Evolutionary conservation across 2,797 vertebrate genomes (phyloP), one percentile per base, ranked within the genome.

Genomic region (Sebastes umbrosus): DNA sequence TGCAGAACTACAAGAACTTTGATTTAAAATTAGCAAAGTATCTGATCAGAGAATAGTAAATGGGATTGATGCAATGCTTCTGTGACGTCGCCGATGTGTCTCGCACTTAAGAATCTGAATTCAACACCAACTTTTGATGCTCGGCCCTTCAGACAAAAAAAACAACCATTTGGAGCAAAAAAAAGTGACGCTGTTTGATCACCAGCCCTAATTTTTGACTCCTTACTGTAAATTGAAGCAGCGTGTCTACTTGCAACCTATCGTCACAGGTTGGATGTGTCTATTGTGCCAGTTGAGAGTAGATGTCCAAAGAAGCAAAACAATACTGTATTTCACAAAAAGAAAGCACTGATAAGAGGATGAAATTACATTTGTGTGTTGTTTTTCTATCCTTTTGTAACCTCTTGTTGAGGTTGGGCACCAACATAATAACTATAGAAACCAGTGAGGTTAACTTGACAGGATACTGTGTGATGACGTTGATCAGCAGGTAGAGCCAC

Each of bases 401-500:
- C 16, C 24, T 25, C 16, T 39, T 29, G 13, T 64, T 4, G 4
- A n/a, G 6, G 16, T 36, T 55, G 6, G 8, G 3, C 6, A 31
- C 2, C n/a, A 29, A 5, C 13, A 52, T 13, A 31, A 69, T 14
- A 36, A 3, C 34, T 29, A 74, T 20, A 52, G 13, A 54, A 54
- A 5, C 9, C 24, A 46, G 11, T 34, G 11, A 68, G 29, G 4
- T 13, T 6, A 25, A 5, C 10, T 14, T 54, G 14, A 32, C 68
- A 99, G 97, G 99, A 99, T 99, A 99, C 97, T 99, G 99, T 65
- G 99, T 99, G 93, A 99, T 70, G 63, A 99, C 87, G 0, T 99
- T 99, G 95, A 98, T 94, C 78, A 97, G 85, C 80, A 99, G 96
- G 94, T 98, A 99, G 86, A 99, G 86, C 98, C 99, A 99, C 98